Base-by-base conservation (phyloP, 2,888 invertebrate species). In the Agrilus mali region DNA sequence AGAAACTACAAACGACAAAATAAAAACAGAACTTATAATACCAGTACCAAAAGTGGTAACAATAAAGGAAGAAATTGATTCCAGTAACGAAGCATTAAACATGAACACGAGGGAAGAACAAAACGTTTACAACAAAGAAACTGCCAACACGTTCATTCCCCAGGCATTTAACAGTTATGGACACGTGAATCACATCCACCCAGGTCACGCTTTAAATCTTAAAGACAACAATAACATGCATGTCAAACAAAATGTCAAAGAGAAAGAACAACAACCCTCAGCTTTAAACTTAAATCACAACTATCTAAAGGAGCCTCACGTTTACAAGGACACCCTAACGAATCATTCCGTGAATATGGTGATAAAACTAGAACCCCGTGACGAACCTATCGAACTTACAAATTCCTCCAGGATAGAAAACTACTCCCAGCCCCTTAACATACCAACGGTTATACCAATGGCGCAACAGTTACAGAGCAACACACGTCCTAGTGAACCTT, bases 11-110 rank as follows among this genome's bases (percentile, higher is more conserved):
- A 65, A 65, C 38, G 65, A 65, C 38, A 64, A 65, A 58, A 67
- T 74, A 47, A 78, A 77, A 69, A 74, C 77, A 34, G 77, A 78
- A 63, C 67, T 77, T 47, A 76, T 76, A 49, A 76, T 77, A 56
- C 77, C 77, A 49, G 76, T 77, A 56, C 77, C 77, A 27, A 76
- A 75, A 64, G 71, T 75, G 41, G 70, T 71, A 34, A 70, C 74
- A 13, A 59, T 65, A 17, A 66, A 66, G 45, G 66, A 66, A 41
- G 66, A 66, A 46, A 44, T 60, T 12, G 61, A 61, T 41, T 58
- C 55, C 4, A 60, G 60, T 36, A 63, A 57, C 41, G 65, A 65
- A 27, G 55, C 55, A 2, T 49, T 56, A 1, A 52, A 54, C 31
- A 47, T 60, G 47, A 57, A 55, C 36, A 41, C 59, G 5, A 50